phyloP scores from a whole-genome alignment of 2,888 invertebrate species.

The Drosophila ustulata region DNA sequence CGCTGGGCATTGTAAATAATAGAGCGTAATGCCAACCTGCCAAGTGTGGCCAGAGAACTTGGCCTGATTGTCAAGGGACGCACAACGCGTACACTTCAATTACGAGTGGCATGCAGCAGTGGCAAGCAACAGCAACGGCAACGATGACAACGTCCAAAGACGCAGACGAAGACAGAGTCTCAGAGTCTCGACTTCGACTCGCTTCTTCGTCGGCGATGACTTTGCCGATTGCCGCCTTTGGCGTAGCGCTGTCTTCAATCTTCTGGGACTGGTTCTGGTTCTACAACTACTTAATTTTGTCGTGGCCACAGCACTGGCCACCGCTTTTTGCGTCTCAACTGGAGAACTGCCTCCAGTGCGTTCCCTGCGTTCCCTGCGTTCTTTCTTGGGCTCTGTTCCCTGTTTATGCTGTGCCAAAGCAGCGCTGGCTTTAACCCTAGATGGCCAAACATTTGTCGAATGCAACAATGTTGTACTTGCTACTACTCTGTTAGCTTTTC shows the following conservation, averaged over 20 bases:
- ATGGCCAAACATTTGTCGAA: background rate
- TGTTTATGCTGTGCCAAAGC: conserved; percentile 38
- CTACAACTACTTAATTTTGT: conserved; percentile 76
- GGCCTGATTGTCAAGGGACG: conserved; percentile 64
- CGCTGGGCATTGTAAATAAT: conserved; percentile 73
- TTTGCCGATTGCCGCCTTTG: conserved; percentile 44
- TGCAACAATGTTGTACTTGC: background rate
- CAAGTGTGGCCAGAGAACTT: conserved; percentile 55
- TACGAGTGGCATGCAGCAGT: conserved; percentile 56
- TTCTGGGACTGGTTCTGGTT: conserved; percentile 75
- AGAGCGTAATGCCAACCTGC: conserved; percentile 67
- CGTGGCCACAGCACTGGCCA: conserved; percentile 34
- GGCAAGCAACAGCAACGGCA: conserved; percentile 30
- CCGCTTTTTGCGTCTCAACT: background rate
- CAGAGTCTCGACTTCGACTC: conserved; percentile 8
- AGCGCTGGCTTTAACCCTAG: background rate
- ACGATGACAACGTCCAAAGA: too few relatives aligned
- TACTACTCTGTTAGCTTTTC: too few relatives aligned
- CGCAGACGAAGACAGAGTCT: conserved; percentile 33
- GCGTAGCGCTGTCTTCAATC: conserved; percentile 56
- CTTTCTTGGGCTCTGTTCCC: conserved; percentile 55
- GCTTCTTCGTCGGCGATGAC: conserved; percentile 16
- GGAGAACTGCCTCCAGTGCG: background rate
- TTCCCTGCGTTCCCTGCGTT: conserved; percentile 44
- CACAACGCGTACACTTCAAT: conserved; percentile 71